Base-by-base conservation (phyloP, 2,888 invertebrate genomes). In the Odiellus spinosus region DNA sequence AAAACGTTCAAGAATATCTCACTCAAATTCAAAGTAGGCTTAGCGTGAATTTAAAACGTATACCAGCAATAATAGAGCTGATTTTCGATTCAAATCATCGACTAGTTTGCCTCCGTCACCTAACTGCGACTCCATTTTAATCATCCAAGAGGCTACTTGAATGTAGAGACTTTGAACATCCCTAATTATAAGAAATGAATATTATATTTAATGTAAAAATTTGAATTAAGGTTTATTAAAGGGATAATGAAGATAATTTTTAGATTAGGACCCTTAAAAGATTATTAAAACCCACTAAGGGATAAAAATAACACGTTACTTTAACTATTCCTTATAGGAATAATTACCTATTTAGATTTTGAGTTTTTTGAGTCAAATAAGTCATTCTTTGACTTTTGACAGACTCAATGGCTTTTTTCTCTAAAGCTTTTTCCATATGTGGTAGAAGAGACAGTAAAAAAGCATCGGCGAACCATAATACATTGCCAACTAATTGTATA, bases 381-480 rank as follows among this genome's bases (percentile, higher is more conserved):
- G 54, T 51, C 33, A 60, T 58, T 36, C 67, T 61, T 36, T 64
- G 60, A 32, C 60, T 60, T 36, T 63, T 61, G 5, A 71, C 64
- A 12, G 62, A 59, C 56, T 68, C 66, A 51, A 65, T 60, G 1
- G 64, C 56, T 58, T 71, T 74, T 46, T 67, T 68, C 48, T 72
- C 67, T 40, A 73, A 63, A 1, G 67, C 63, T 59, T 69, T 72
- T 65, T 63, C 72, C 66, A 64, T 66, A 64, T 64, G 73, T 64
- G 67, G 72, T 63, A 66, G 75, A 62, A 57, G 77, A 66, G 56
- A 76, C 70, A 52, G 76, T 3, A 93, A 70, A 66, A 91, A 93
- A 56, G 76, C 73, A 62, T 80, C 82, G 0, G 91, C 85, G 59
- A 81, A 77, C 87, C 88, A 93, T 45, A 85, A 65, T 14, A 82